phyloP scores from a whole-genome alignment of 2,888 invertebrate species.

The Xiphydria camelus region DNA sequence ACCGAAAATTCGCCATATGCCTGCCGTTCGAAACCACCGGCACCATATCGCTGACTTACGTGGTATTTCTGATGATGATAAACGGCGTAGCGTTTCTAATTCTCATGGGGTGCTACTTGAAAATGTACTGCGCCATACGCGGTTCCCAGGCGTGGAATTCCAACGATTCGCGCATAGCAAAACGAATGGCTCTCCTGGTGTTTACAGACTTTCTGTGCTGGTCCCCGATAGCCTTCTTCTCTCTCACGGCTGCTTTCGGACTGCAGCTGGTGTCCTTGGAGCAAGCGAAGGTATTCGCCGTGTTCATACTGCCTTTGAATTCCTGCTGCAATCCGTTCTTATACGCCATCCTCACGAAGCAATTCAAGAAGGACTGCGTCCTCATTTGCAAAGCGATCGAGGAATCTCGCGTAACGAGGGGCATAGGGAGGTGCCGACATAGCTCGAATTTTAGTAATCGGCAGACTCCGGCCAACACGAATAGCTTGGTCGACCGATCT shows the following conservation, averaged over 20 bases:
- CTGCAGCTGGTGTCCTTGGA: constrained; percentile 88
- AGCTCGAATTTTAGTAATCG: constrained; percentile 86
- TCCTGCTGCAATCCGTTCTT: constrained; percentile 98
- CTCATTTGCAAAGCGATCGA: constrained; percentile 95
- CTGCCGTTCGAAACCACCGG: constrained; percentile 90
- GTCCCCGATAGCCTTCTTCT: constrained; percentile 97
- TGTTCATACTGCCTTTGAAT: constrained; percentile 93
- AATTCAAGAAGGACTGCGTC: constrained; percentile 96
- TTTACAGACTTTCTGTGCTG: constrained; percentile 98
- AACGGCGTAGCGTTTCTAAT: constrained; percentile 94
- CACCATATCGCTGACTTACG: constrained; percentile 81
- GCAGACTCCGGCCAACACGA: constrained; percentile 85
- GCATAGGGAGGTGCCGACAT: constrained; percentile 83
- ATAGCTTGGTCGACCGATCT: constrained; percentile 79
- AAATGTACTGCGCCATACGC: constrained; percentile 97
- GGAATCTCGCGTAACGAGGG: constrained; percentile 86
- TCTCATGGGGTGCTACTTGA: constrained; percentile 92
- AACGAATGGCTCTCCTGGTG: constrained; percentile 93
- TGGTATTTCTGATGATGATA: constrained; percentile 85
- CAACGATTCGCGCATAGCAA: constrained; percentile 94
- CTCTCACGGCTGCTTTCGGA: constrained; percentile 91
- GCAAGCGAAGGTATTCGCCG: constrained; percentile 94
- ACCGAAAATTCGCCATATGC: constrained; percentile 95
- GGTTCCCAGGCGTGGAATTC: constrained; percentile 97
- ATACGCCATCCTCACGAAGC: constrained; percentile 96